Base-by-base conservation (phyloP, 2,113 vertebrate genomes). In the Numida meleagris region DNA sequence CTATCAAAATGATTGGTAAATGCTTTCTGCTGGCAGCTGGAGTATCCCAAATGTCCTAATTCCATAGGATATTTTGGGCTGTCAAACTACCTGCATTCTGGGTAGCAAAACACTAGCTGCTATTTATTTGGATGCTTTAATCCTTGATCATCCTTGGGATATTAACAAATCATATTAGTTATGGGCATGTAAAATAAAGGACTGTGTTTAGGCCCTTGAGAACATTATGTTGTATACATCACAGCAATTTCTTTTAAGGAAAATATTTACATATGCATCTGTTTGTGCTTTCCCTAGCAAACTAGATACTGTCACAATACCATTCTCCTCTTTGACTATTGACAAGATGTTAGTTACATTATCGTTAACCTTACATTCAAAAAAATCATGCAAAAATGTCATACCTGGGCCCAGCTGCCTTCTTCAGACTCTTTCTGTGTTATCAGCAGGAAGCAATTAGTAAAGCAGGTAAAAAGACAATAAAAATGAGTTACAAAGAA, bases 381-480 rank as follows among this genome's bases (percentile, higher is more conserved):
- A 77, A 58, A 51, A 67, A 8, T 14, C 16, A 67, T 7, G 16
- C 61, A 53, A 94, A 94, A 92, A 50, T 33, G 65, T 96, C 97
- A 96, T 98, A 99, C 99, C 99, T 99, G 99, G 72, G 99, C 99
- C 99, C 99, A 99, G 93, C 99, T 99, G 72, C 99, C 99, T 97
- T 99, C 99, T 96, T 99, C 99, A 95, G 98, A 99, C 68, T 99
- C 98, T 86, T 99, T 99, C 99, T 99, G 94, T 89, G 73, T 97
- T 84, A 97, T 93, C 90, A 97, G 87, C 90, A 96, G 83, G 84
- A 83, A 96, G 57, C 71, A 92, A 94, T 96, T 94, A 96, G 94
- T 77, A 97, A 96, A 96, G 91, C 66, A 90, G 46, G 86, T 94
- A 96, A 95, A 96, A 88, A 96, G 51, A 93, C 70, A 96, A 96